A percentile compares a stretch with the other conserved stretches of the same genome.
Evolutionary conservation across 2,888 invertebrate genomes (phyloP).

Genomic region (Lydus trimaculatus): DNA sequence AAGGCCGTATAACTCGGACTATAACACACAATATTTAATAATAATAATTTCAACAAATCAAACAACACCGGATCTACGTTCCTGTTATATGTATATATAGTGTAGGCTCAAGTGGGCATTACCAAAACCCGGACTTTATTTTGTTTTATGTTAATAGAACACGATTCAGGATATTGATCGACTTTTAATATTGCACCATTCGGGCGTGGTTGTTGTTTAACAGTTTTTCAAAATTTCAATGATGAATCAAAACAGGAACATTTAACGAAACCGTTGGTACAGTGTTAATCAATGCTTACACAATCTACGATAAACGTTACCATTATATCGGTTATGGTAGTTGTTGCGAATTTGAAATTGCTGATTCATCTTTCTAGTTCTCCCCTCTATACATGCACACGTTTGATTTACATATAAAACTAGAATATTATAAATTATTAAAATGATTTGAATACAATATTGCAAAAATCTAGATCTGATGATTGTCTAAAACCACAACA

Average conservation of each 20-base stretch:
- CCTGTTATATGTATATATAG: too few relatives aligned
- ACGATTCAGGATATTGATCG: not conserved
- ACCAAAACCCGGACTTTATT: too few relatives aligned
- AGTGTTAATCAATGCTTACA: not conserved
- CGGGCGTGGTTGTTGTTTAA: not conserved
- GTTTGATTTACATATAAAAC: not conserved
- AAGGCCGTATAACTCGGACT: slow-evolving; percentile 31
- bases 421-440: not conserved
- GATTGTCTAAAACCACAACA: not conserved
- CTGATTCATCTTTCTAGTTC: too few relatives aligned
- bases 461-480: slow-evolving; percentile 12
- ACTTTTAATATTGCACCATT: not conserved
- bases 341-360: not conserved
- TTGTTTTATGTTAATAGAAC: not conserved
- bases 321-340: not conserved
- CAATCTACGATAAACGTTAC: not conserved
- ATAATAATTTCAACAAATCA: too few relatives aligned
- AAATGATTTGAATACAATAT: slow-evolving; percentile 13
- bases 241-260: not conserved
- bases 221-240: too few relatives aligned
- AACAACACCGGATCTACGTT: too few relatives aligned
- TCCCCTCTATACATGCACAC: too few relatives aligned
- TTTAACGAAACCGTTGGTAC: not conserved
- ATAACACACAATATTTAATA: slow-evolving; percentile 4
- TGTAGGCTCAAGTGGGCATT: not conserved